Percentiles rank a stretch among this genome's conserved stretches.
Conservation (phyloP, 2,888 invertebrate genomes). For the Nipponacmea schrenckii region DNA sequence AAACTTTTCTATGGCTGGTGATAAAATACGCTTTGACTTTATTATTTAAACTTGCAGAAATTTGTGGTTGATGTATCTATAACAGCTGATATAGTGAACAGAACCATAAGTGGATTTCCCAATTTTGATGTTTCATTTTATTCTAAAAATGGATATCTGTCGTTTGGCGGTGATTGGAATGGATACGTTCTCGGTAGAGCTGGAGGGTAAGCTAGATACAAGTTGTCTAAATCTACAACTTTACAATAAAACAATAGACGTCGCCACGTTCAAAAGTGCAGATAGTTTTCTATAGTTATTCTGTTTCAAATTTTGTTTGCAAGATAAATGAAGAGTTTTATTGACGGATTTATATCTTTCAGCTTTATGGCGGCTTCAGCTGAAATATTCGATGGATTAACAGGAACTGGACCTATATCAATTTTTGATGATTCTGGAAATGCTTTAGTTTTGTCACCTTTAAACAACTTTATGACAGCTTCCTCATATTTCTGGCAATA, state of each 20-base stretch:
- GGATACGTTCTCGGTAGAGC: not conserved
- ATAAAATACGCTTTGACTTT: no score
- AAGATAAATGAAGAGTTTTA: no score
- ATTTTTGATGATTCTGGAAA: conserved; percentile 1
- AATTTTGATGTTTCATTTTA: not conserved
- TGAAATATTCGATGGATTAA: not conserved
- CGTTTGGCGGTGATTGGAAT: not conserved
- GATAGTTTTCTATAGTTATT: no score
- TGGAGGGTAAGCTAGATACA: no score
- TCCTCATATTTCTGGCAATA: not conserved
- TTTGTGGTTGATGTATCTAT: not conserved
- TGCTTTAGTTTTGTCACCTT: not conserved
- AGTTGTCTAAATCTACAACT: no score
- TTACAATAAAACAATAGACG: no score
- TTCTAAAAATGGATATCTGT: not conserved
- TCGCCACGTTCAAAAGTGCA: no score
- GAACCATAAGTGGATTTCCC: not conserved
- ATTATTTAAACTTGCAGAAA: no score
- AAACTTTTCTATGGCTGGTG: no score
- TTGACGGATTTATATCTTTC: not conserved
- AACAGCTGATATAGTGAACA: not conserved
- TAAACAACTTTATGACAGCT: not conserved
- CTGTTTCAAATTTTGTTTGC: no score
- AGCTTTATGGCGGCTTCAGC: not conserved
- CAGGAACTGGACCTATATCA: not conserved